phyloP scores from a whole-genome alignment of 1,140 invertebrate genomes.

The Octopus bimaculoides region DNA sequence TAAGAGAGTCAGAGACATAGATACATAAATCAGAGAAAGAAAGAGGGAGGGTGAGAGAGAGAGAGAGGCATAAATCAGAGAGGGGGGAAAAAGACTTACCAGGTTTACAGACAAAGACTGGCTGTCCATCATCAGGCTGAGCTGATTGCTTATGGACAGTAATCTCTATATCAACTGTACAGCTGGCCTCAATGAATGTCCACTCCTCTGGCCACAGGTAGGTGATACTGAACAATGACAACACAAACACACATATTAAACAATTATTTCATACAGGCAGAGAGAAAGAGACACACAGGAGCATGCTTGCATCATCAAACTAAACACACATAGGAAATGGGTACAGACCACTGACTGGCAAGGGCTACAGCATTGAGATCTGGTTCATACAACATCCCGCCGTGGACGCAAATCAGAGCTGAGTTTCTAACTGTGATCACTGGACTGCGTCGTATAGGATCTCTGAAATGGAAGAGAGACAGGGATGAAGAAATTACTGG shows the following conservation, averaged over 20 bases:
- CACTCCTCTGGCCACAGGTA: constrained; percentile 43
- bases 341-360: too few relatives aligned
- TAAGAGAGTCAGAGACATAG: too few relatives aligned
- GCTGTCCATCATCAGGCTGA: constrained; percentile 18
- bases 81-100: constrained; percentile 11
- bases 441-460: constrained; percentile 31
- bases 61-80: neutral
- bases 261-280: constrained; percentile 14
- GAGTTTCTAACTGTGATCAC: constrained; percentile 35
- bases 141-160: constrained; percentile 22
- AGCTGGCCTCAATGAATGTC: constrained; percentile 31
- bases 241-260: neutral
- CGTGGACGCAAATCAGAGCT: constrained; percentile 43
- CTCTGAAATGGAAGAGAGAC: constrained; percentile 20
- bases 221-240: constrained; percentile 6
- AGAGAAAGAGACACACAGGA: neutral
- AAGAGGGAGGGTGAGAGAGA: neutral
- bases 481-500: too few relatives aligned
- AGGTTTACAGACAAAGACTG: constrained; percentile 27
- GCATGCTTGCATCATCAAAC: neutral
- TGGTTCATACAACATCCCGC: constrained; percentile 27
- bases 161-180: constrained; percentile 37
- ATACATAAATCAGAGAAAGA: too few relatives aligned
- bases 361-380: neutral
- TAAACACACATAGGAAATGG: too few relatives aligned